These are phyloP conservation scores for Hirtodrosophila alboralis DNA, from an alignment of 2,888 invertebrate species.

Conservation along the genomic window DNA sequence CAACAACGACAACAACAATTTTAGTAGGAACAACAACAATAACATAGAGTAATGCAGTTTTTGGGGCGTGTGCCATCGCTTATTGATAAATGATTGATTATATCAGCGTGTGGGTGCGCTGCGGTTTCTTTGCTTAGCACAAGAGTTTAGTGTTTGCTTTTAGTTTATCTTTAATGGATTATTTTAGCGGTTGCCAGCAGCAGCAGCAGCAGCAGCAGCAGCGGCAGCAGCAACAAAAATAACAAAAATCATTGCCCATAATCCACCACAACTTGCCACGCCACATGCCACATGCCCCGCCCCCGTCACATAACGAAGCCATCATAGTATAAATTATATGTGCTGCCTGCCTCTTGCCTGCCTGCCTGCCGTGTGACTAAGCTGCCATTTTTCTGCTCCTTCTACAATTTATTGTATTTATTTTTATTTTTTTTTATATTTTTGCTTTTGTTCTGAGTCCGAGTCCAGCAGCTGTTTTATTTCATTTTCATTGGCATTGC, in stretches of 20 bases:
- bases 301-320: slow-evolving; percentile 36
- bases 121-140: slow-evolving; percentile 69
- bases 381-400: slow-evolving; percentile 4
- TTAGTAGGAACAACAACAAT: slow-evolving; percentile 3
- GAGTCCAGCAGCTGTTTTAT: slow-evolving; percentile 68
- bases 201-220: slow-evolving; percentile 22
- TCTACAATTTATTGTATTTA: slow-evolving; percentile 21
- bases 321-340: slow-evolving; percentile 59
- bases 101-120: slow-evolving; percentile 70
- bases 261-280: slow-evolving; percentile 51
- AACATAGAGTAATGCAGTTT: slow-evolving; percentile 46
- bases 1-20: slow-evolving; percentile 16
- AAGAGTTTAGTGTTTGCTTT: slow-evolving; percentile 75
- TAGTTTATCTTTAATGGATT: slow-evolving; percentile 78
- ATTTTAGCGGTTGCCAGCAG: slow-evolving; percentile 70
- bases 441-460: slow-evolving; percentile 13
- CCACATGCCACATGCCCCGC: slow-evolving; percentile 30
- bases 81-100: slow-evolving; percentile 79
- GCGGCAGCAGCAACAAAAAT: slow-evolving; percentile 20
- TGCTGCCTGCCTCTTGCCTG: too few relatives aligned
- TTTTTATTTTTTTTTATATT: slow-evolving; percentile 4
- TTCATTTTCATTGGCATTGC: slow-evolving; percentile 64
- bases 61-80: slow-evolving; percentile 68
- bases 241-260: slow-evolving; percentile 65
- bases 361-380: slow-evolving; percentile 6